These are phyloP conservation scores for Trematomus loennbergii DNA, from an alignment of 2,113 vertebrate genomes.

Conservation along the genomic window DNA sequence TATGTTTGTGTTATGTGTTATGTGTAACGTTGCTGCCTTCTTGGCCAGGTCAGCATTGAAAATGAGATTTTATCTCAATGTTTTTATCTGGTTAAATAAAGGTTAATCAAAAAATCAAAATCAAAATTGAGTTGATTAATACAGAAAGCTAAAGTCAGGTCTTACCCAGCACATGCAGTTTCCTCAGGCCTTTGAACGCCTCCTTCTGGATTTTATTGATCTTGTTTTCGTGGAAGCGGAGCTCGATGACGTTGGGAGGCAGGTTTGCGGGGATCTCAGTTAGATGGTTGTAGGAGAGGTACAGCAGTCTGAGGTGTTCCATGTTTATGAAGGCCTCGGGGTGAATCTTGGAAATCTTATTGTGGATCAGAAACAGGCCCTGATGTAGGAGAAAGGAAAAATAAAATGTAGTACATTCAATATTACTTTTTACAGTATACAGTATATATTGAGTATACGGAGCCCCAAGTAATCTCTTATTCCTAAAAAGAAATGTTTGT, in stretches of 20 bases:
- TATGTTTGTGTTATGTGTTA: too few species aligned
- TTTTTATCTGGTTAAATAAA: too few species aligned
- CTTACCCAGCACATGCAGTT: constrained; percentile 95
- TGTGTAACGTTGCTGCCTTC: too few species aligned
- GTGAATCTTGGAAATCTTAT: constrained; percentile 94
- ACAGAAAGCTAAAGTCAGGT: neutral
- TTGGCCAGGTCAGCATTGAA: too few species aligned
- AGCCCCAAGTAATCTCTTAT: too few species aligned
- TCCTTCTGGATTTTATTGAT: constrained; percentile 92
- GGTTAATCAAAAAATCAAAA: too few species aligned
- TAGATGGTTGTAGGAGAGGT: constrained; percentile 94
- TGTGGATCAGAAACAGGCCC: constrained; percentile 97
- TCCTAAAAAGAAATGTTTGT: too few species aligned
- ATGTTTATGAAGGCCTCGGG: constrained; percentile 93
- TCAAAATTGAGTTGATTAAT: neutral
- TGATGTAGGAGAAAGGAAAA: constrained; percentile 59
- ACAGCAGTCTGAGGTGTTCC: constrained; percentile 89
- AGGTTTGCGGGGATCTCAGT: constrained; percentile 92
- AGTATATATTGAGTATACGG: too few species aligned
- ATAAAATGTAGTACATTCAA: neutral
- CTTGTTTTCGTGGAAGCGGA: constrained; percentile 95
- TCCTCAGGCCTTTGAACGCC: constrained; percentile 91
- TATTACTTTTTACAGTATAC: neutral
- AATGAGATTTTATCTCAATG: too few species aligned
- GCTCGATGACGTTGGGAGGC: constrained; percentile 90